Conservation (phyloP, 2,888 invertebrate genomes). For the Allolobophora icterica region DNA sequence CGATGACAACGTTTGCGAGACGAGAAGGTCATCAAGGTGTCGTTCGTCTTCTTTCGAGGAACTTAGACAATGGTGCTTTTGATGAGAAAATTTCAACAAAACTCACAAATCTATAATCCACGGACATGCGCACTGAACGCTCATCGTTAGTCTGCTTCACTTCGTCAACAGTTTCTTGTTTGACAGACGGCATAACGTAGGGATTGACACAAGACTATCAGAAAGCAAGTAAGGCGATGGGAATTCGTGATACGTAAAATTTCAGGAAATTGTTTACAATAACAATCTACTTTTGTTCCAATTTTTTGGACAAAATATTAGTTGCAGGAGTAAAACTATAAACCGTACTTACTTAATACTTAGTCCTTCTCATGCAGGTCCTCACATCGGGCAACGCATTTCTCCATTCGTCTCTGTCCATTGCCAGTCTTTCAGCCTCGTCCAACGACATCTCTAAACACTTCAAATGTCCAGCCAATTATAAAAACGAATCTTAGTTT, state of each 20-base stretch:
- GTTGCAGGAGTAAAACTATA: not conserved
- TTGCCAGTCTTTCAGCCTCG: too few relatives aligned
- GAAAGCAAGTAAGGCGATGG: not conserved
- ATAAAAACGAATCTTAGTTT: too few relatives aligned
- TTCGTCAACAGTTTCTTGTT: not conserved
- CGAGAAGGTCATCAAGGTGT: not conserved
- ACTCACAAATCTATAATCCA: conserved; percentile 26
- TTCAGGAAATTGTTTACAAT: not conserved
- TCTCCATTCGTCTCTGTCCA: too few relatives aligned
- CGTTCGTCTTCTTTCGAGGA: not conserved
- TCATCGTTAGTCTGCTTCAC: conserved; percentile 25
- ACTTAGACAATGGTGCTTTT: not conserved
- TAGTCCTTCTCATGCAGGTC: too few relatives aligned
- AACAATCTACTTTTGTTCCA: too few relatives aligned
- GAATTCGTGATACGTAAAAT: not conserved
- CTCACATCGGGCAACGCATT: too few relatives aligned
- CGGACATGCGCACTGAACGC: conserved; percentile 23
- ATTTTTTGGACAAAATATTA: too few relatives aligned
- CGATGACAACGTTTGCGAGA: not conserved
- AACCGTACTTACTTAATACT: too few relatives aligned
- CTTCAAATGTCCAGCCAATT: too few relatives aligned
- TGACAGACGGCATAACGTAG: not conserved
- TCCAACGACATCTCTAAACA: too few relatives aligned
- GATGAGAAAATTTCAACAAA: conserved; percentile 19
- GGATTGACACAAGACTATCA: not conserved